Percentiles rank a stretch among this genome's conserved stretches.
These are phyloP conservation scores for Watsonalla binaria DNA, from an alignment of 2,888 invertebrate species.

Conservation along the genomic window DNA sequence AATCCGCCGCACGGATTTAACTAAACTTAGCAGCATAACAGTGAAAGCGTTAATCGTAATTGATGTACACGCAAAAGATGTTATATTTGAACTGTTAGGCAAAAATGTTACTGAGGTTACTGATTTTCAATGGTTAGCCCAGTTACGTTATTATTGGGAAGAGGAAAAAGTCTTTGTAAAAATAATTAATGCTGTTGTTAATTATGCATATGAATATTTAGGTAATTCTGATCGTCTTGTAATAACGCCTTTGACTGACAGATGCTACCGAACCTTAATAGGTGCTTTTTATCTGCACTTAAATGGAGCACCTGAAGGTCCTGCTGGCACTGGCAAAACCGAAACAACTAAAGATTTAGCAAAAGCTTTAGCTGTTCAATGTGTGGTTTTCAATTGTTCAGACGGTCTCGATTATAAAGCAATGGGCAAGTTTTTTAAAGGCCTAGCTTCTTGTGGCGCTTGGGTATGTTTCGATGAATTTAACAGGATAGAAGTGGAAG, in stretches of 20 bases:
- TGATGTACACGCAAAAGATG: conserved; percentile 92
- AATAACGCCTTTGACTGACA: conserved; percentile 85
- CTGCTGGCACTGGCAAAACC: conserved; percentile 93
- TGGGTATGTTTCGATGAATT: conserved; percentile 96
- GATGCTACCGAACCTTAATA: conserved; percentile 90
- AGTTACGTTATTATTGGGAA: conserved; percentile 89
- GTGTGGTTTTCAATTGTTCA: conserved; percentile 93
- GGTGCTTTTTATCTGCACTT: conserved; percentile 90
- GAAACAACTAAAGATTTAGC: conserved; percentile 96
- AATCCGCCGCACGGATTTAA: conserved; percentile 83
- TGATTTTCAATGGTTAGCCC: conserved; percentile 92
- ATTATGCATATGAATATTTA: conserved; percentile 91
- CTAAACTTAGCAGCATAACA: conserved; percentile 85
- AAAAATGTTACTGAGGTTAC: conserved; percentile 83
- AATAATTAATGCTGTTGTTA: conserved; percentile 88
- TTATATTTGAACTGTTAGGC: conserved; percentile 82
- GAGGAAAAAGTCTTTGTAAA: conserved; percentile 83
- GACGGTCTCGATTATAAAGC: conserved; percentile 91
- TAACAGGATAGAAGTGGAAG: conserved; percentile 90
- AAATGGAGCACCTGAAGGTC: conserved; percentile 91
- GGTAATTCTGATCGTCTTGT: conserved; percentile 88
- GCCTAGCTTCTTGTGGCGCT: conserved; percentile 88
- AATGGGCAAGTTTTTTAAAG: conserved; percentile 92
- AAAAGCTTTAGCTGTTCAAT: conserved; percentile 94
- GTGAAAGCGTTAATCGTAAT: conserved; percentile 90